Conservation (phyloP, 2,797 vertebrate genomes). For the Hyperoplus lanceolatus region DNA sequence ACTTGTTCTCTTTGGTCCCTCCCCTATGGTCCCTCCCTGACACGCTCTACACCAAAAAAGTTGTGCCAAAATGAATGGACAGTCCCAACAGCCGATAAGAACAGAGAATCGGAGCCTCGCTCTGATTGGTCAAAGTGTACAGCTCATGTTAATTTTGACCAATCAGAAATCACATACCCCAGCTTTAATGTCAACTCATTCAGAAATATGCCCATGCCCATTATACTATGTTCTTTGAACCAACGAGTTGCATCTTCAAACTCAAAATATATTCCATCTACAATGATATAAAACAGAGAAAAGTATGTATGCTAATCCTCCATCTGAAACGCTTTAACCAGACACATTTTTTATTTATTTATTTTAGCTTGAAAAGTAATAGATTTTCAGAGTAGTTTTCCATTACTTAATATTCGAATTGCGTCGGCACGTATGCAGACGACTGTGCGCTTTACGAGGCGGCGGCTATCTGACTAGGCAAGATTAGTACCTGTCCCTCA, state of each 20-base stretch:
- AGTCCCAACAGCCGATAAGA: too few species aligned
- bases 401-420: neutral
- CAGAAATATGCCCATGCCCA: too few species aligned
- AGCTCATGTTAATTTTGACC: too few species aligned
- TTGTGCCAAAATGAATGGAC: too few species aligned
- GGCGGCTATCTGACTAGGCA: constrained; percentile 10
- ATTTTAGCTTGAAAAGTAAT: neutral
- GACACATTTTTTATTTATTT: neutral
- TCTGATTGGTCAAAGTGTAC: too few species aligned
- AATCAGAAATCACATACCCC: too few species aligned
- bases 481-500: constrained; percentile 32
- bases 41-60: too few species aligned
- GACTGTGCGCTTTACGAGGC: neutral
- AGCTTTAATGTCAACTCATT: too few species aligned
- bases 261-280: neutral
- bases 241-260: neutral
- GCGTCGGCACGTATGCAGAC: constrained; percentile 9
- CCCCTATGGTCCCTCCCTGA: too few species aligned
- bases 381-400: neutral
- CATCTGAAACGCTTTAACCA: neutral
- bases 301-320: neutral
- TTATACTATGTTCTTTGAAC: neutral
- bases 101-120: too few species aligned
- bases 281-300: neutral
- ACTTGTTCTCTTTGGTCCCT: too few species aligned